phyloP scores from a whole-genome alignment of 1,140 invertebrate species.

The Spodoptera litura region DNA sequence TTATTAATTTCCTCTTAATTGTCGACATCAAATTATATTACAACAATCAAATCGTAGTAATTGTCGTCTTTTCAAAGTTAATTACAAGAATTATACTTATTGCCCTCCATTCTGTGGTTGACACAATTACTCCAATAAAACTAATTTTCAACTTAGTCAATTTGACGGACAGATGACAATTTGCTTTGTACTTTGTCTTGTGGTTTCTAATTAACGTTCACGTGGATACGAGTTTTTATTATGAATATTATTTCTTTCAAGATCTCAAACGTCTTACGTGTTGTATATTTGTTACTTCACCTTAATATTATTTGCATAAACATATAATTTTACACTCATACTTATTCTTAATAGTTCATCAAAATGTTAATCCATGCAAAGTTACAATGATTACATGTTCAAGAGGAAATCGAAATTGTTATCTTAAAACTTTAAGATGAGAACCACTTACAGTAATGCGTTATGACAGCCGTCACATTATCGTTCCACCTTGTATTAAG shows the following conservation, averaged over 20 bases:
- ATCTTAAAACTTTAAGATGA: not conserved
- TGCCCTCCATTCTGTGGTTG: conserved; percentile 5
- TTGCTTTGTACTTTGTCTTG: conserved; percentile 13
- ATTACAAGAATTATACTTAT: conserved; percentile 6
- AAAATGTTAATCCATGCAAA: too few species aligned
- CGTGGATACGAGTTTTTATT: not conserved
- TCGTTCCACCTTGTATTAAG: not conserved
- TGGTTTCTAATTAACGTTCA: not conserved
- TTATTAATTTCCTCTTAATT: conserved; percentile 3
- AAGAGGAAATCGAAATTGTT: too few species aligned
- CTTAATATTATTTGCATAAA: too few species aligned
- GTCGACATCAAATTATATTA: conserved; percentile 1
- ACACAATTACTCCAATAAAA: conserved; percentile 14
- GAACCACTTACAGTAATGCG: not conserved
- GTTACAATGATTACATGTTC: too few species aligned
- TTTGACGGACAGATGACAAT: not conserved
- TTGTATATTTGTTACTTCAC: not conserved
- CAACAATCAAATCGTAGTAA: not conserved
- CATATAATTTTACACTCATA: too few species aligned
- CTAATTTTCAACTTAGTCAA: conserved; percentile 10
- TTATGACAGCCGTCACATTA: not conserved
- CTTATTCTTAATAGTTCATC: too few species aligned
- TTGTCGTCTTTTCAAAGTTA: conserved; percentile 15
- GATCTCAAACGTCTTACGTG: too few species aligned
- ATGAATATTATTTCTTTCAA: not conserved